A percentile compares a stretch with the other conserved stretches of the same genome.
phyloP scores from a whole-genome alignment of 2,113 vertebrate genomes.

The Penelope pileata region DNA sequence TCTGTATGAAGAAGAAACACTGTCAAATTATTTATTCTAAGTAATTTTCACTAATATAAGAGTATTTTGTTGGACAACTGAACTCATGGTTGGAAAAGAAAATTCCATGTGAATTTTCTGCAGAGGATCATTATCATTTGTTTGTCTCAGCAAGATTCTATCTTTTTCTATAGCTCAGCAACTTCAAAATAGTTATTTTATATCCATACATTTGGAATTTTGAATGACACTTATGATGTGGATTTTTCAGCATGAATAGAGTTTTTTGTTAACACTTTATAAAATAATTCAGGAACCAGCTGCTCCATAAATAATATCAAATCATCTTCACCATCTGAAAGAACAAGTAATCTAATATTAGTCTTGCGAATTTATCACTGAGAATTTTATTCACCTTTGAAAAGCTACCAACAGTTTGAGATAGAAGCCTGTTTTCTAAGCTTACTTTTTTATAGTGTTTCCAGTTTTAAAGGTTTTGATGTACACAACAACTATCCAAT shows the following conservation, averaged over 20 bases:
- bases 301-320: slow-evolving; percentile 43
- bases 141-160: not conserved
- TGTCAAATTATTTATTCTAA: not conserved
- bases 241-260: slow-evolving; percentile 11
- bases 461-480: not conserved
- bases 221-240: not conserved
- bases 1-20: not conserved
- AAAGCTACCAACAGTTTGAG: not conserved
- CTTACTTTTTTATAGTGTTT: not conserved
- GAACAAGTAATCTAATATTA: not conserved
- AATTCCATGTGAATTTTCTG: not conserved
- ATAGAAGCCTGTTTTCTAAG: not conserved
- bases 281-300: slow-evolving; percentile 8
- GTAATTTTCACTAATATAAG: not conserved
- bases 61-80: not conserved
- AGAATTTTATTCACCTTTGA: slow-evolving; percentile 21
- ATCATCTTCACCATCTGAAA: slow-evolving; percentile 13
- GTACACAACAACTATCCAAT: not conserved
- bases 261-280: slow-evolving; percentile 23
- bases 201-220: slow-evolving; percentile 7
- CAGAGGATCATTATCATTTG: not conserved
- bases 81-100: not conserved
- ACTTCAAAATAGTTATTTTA: slow-evolving; percentile 44
- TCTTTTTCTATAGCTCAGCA: not conserved
- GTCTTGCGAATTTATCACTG: not conserved